Percentiles rank a stretch among this genome's conserved stretches.
phyloP scores from a whole-genome alignment of 2,888 invertebrate species.

The Aphodius granarius region DNA sequence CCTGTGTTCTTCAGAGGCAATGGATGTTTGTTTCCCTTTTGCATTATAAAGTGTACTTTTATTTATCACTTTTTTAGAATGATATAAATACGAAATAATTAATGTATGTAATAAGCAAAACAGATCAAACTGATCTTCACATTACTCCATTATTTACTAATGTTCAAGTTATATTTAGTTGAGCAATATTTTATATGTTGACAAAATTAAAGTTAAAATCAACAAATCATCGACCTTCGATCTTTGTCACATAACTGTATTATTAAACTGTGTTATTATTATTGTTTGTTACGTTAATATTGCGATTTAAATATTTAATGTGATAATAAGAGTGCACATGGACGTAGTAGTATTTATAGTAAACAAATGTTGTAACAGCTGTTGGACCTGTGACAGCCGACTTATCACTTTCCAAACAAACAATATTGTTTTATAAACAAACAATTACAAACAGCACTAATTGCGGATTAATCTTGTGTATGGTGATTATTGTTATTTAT shows the following conservation, averaged over 20 bases:
- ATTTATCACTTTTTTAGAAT: too few relatives aligned
- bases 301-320: not conserved
- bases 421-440: not conserved
- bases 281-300: too few relatives aligned
- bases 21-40: too few relatives aligned
- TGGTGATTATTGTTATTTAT: not conserved
- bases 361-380: not conserved
- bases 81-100: too few relatives aligned
- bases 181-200: too few relatives aligned
- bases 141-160: too few relatives aligned
- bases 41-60: too few relatives aligned
- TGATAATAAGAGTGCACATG: not conserved
- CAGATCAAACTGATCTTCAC: too few relatives aligned
- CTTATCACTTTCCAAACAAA: not conserved
- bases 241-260: not conserved
- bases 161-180: too few relatives aligned
- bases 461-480: not conserved
- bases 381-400: not conserved
- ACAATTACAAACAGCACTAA: not conserved
- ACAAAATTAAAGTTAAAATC: not conserved
- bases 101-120: too few relatives aligned
- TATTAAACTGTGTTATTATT: not conserved
- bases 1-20: too few relatives aligned
- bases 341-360: not conserved
- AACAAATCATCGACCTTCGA: not conserved